phyloP scores from a whole-genome alignment of 2,797 vertebrate species.

The Pristis pectinata region DNA sequence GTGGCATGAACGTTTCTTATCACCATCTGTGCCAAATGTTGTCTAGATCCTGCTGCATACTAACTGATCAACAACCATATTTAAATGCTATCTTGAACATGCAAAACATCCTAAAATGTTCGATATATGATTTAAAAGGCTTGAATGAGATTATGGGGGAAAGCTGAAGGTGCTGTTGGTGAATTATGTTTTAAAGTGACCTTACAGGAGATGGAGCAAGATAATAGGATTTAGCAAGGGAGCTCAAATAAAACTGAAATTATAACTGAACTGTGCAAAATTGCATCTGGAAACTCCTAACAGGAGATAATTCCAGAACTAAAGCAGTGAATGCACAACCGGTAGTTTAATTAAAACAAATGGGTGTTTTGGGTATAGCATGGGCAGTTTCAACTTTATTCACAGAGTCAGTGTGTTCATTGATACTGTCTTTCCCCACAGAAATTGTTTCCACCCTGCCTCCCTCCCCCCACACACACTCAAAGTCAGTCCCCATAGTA shows the following conservation, averaged over 20 bases:
- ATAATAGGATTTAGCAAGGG: not conserved
- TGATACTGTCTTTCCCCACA: not conserved
- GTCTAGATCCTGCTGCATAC: too few species aligned
- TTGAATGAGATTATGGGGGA: not conserved
- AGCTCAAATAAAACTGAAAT: not conserved
- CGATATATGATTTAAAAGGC: not conserved
- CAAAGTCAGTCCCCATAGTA: not conserved
- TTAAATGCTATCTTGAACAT: not conserved
- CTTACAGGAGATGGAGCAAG: not conserved
- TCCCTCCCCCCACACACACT: too few species aligned
- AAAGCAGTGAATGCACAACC: not conserved
- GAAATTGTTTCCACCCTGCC: not conserved
- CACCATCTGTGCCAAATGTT: too few species aligned
- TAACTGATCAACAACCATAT: not conserved
- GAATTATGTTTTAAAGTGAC: not conserved
- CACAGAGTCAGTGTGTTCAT: not conserved
- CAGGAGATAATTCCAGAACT: not conserved
- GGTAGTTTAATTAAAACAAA: not conserved
- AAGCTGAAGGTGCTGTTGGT: not conserved
- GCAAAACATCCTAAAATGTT: not conserved
- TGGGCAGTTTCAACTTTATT: not conserved
- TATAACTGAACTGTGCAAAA: not conserved
- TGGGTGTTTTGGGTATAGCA: not conserved
- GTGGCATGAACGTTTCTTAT: too few species aligned
- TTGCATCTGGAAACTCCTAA: not conserved